These are phyloP conservation scores for Paragorgia papillata DNA, from an alignment of 92 coral and sea anemone species.

Conservation along the genomic window DNA sequence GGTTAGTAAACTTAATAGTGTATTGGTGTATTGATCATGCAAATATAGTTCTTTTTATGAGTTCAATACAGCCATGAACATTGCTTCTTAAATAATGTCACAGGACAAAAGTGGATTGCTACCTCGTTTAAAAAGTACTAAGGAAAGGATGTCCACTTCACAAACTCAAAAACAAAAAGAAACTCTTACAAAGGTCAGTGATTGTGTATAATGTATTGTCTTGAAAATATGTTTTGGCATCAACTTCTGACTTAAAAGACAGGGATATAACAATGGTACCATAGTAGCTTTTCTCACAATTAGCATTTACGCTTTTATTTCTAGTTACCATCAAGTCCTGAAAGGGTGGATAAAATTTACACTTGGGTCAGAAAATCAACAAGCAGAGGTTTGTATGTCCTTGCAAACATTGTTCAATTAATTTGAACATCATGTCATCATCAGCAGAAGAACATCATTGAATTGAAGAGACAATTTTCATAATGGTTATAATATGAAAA, in stretches of 20 bases:
- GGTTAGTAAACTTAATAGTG: slow-evolving; percentile 10
- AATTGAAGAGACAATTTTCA: too few species aligned
- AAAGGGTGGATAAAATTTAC: slow-evolving; percentile 18
- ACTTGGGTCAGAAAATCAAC: background rate
- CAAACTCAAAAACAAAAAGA: background rate
- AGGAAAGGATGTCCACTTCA: background rate
- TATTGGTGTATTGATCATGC: too few species aligned
- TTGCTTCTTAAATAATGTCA: too few species aligned
- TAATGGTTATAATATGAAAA: too few species aligned
- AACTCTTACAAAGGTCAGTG: background rate
- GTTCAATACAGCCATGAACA: too few species aligned
- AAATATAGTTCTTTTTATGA: too few species aligned
- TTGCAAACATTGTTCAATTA: too few species aligned
- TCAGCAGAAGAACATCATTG: too few species aligned
- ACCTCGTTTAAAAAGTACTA: background rate
- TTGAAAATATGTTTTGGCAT: too few species aligned
- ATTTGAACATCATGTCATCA: too few species aligned
- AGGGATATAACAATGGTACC: background rate
- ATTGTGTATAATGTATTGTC: too few species aligned
- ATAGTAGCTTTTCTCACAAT: too few species aligned
- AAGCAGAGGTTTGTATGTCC: background rate
- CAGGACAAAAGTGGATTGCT: slow-evolving; percentile 4
- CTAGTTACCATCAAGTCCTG: slow-evolving; percentile 18
- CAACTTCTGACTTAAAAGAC: background rate
- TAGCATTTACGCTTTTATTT: background rate